Evolutionary conservation across 2,888 invertebrate species (phyloP), one percentile per base, ranked within the genome.

Genomic region (Glomeris marginata): DNA sequence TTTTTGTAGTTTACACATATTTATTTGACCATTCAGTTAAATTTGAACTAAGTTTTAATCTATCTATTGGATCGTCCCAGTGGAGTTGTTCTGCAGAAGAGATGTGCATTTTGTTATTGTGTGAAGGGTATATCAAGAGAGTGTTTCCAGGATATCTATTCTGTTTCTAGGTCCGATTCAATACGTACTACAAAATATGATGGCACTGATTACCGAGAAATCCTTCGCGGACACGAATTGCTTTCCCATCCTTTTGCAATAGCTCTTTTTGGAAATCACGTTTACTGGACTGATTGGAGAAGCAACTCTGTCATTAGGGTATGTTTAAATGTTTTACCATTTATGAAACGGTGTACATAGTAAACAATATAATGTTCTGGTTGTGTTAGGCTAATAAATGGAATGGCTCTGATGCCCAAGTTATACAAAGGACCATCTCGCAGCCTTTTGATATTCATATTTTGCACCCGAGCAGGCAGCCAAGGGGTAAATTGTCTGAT

Each of bases 221-320:
- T 86, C 54, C 71, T 87, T 59, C 74, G 77, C 54, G 80, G 79
- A 47, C 81, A 83, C 64, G 78, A 81, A 51, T 75, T 79, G 59
- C 70, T 85, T 49, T 78, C 84, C 44, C 91, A 91, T 72, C 88
- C 91, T 0, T 92, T 91, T 72, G 84, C 90, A 43, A 78, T 91
- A 55, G 77, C 85, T 0, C 72, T 90, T 52, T 88, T 82, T 70
- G 88, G 84, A 64, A 80, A 81, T 62, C 79, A 82, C 66, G 80
- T 91, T 11, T 92, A 86, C 70, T 92, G 90, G 88, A 90, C 88
- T 0, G 91, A 92, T 70, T 91, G 92, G 92, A 74, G 86, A 56
- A 80, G 80, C 50, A 86, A 85, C 65, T 80, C 84, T 54, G 83
- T 92, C 2, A 79, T 85, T 58, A 72, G 83, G 58, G 67, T 67